Conservation (phyloP, 2,888 invertebrate genomes). For the Drymonia ruficornis region DNA sequence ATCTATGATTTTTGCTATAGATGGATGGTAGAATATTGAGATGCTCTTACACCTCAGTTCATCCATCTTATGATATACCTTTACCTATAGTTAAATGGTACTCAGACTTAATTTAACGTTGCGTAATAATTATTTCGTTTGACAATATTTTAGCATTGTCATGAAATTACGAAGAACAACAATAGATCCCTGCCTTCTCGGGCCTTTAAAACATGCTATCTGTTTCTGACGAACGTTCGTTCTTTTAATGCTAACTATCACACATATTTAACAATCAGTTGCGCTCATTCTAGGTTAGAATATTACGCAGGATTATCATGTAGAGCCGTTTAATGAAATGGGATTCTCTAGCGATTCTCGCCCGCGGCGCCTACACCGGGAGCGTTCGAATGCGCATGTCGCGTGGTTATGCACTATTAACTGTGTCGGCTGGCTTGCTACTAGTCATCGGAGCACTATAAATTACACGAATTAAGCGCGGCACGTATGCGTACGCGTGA, state of each 20-base stretch:
- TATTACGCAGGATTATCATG: constrained; percentile 47
- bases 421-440: constrained; percentile 65
- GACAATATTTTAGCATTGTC: no score
- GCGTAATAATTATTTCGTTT: no score
- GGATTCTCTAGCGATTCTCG: constrained; percentile 37
- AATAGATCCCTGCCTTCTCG: no score
- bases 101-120: no score
- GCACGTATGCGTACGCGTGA: constrained; percentile 71
- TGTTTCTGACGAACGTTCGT: neutral
- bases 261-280: constrained; percentile 21
- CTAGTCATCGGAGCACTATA: constrained; percentile 72
- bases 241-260: neutral
- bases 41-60: no score
- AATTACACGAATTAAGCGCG: constrained; percentile 81
- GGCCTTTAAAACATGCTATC: neutral
- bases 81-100: no score
- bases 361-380: constrained; percentile 40
- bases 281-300: constrained; percentile 33
- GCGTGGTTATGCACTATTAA: constrained; percentile 82
- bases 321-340: constrained; percentile 60
- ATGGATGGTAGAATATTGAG: neutral
- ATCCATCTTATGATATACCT: no score
- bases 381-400: constrained; percentile 66
- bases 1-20: neutral
- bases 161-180: no score